These are phyloP conservation scores for Anomalospiza imberbis DNA, from an alignment of 2,797 vertebrate genomes.

Conservation along the genomic window DNA sequence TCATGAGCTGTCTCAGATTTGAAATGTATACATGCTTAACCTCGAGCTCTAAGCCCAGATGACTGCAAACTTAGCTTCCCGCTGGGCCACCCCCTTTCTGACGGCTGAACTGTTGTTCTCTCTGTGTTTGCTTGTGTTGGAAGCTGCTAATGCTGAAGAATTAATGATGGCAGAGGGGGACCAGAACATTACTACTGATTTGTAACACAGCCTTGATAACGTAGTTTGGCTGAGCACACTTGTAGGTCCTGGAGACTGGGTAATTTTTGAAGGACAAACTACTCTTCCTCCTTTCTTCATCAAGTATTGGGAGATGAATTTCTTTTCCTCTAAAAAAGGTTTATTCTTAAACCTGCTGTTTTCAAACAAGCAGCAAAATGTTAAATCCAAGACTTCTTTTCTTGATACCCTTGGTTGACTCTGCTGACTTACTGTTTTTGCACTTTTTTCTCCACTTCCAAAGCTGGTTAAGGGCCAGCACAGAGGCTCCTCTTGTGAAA, in stretches of 20 bases:
- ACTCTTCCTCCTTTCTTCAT: not conserved
- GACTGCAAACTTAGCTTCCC: slow-evolving; percentile 12
- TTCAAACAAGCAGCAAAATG: not conserved
- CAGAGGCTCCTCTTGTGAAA: not conserved
- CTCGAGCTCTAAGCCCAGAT: slow-evolving; percentile 29
- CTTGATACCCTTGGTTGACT: not conserved
- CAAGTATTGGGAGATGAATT: not conserved
- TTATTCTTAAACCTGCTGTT: not conserved
- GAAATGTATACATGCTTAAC: slow-evolving; percentile 47
- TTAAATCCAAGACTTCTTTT: not conserved
- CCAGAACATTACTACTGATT: not conserved
- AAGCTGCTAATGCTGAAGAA: slow-evolving; percentile 29
- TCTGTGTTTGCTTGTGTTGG: slow-evolving; percentile 60
- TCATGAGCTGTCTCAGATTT: slow-evolving; percentile 22
- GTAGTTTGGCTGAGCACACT: not conserved
- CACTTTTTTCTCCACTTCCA: not conserved
- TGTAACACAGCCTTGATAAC: not conserved
- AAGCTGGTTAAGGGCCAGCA: not conserved
- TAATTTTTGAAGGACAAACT: not conserved
- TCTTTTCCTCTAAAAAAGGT: not conserved
- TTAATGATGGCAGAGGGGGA: not conserved
- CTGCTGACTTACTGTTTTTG: not conserved
- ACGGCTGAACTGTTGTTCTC: slow-evolving; percentile 6
- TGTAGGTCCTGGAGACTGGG: not conserved
- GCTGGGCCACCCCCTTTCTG: not conserved